Conservation (phyloP, 2,113 vertebrate species). For the Saguinus midas region DNA sequence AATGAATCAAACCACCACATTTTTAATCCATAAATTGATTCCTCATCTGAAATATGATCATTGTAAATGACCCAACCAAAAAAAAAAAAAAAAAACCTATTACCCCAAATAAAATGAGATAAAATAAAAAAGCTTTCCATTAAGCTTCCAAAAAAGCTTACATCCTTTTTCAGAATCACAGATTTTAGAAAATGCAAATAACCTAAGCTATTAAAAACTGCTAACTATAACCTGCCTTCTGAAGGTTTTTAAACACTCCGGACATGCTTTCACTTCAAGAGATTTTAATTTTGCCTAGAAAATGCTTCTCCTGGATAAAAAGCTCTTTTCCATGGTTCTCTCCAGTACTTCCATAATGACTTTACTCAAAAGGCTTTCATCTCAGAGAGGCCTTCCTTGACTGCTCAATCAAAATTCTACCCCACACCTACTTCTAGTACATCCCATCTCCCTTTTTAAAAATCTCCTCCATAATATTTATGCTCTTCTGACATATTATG, state of each 20-base stretch:
- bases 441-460: neutral
- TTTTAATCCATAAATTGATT: neutral
- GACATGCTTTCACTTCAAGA: neutral
- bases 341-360: neutral
- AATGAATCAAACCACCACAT: neutral
- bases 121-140: constrained; percentile 6
- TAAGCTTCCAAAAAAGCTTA: neutral
- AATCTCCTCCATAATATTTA: neutral
- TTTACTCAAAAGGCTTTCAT: neutral
- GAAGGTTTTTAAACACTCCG: neutral
- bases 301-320: neutral
- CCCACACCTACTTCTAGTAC: neutral
- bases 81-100: neutral
- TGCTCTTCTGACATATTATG: neutral
- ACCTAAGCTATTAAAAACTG: constrained; percentile 19
- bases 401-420: neutral
- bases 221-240: neutral
- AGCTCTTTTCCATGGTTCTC: neutral
- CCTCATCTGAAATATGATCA: neutral
- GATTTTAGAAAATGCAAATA: constrained; percentile 25
- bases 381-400: neutral
- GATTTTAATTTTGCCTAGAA: neutral
- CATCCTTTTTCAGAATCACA: neutral
- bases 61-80: neutral
- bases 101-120: neutral